These are phyloP conservation scores for Galerucella calmariensis DNA, from an alignment of 2,888 invertebrate species.

Conservation along the genomic window DNA sequence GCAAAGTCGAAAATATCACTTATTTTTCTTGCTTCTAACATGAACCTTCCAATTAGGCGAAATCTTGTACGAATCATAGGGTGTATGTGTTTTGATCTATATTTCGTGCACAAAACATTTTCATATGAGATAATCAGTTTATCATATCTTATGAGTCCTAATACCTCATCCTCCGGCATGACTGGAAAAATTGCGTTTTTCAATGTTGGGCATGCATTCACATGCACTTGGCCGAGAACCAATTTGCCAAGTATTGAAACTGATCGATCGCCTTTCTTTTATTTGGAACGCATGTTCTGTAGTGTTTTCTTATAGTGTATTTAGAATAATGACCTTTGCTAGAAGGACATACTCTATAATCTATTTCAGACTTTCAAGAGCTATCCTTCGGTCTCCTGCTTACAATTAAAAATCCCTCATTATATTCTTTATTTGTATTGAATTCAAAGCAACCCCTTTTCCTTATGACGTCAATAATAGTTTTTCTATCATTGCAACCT, in stretches of 20 bases:
- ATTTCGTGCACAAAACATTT: conserved; percentile 45
- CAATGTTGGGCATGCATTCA: conserved; percentile 36
- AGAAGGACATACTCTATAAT: conserved; percentile 44
- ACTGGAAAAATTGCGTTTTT: conserved; percentile 41
- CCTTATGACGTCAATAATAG: conserved; percentile 28
- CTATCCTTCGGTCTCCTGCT: conserved; percentile 20
- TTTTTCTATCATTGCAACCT: conserved; percentile 21
- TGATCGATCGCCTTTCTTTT: conserved; percentile 39
- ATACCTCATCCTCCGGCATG: conserved; percentile 43
- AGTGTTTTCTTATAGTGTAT: conserved; percentile 43
- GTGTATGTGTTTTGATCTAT: conserved; percentile 40
- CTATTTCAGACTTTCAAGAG: conserved; percentile 26
- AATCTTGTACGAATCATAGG: conserved; percentile 38
- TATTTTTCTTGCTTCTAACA: conserved; percentile 18
- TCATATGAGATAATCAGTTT: conserved; percentile 45
- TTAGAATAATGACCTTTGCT: conserved; percentile 44
- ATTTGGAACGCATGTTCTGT: conserved; percentile 35
- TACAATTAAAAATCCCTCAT: conserved; percentile 7
- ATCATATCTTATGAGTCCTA: conserved; percentile 44
- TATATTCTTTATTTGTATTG: conserved; percentile 23
- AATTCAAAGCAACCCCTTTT: conserved; percentile 30
- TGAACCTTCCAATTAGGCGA: conserved; percentile 34
- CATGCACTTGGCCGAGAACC: conserved; percentile 37
- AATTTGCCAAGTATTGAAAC: conserved; percentile 31
- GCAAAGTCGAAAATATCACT: conserved; percentile 28